phyloP scores from a whole-genome alignment of 2,113 vertebrate genomes.

The Paramisgurnus dabryanus region DNA sequence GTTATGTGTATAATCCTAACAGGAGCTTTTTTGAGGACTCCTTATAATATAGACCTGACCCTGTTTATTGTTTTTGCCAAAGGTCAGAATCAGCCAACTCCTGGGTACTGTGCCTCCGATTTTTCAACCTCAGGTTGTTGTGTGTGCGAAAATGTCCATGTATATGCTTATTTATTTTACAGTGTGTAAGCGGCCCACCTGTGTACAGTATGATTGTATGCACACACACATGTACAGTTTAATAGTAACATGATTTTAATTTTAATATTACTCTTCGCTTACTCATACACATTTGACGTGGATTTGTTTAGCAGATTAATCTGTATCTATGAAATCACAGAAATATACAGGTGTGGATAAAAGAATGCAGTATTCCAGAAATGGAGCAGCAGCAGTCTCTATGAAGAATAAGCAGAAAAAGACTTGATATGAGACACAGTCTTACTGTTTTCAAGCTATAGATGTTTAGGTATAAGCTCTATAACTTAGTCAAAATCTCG shows the following conservation, averaged over 20 bases:
- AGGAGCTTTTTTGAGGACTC: conserved; percentile 49
- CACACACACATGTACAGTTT: too few relatives aligned
- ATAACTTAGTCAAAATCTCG: not conserved
- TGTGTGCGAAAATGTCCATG: conserved; percentile 38
- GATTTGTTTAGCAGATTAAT: not conserved
- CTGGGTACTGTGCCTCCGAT: conserved; percentile 45
- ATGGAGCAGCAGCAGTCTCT: too few relatives aligned
- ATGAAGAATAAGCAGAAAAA: too few relatives aligned
- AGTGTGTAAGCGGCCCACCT: not conserved
- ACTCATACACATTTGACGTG: not conserved
- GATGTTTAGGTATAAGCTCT: not conserved
- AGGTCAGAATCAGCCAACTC: conserved; percentile 58
- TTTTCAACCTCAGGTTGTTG: conserved; percentile 52
- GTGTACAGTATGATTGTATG: not conserved
- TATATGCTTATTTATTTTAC: conserved; percentile 14
- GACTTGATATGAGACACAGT: too few relatives aligned
- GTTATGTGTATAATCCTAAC: conserved; percentile 32
- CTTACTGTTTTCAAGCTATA: too few relatives aligned
- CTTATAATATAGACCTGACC: conserved; percentile 72
- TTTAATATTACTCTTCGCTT: not conserved
- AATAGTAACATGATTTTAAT: not conserved
- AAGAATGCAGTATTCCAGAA: too few relatives aligned
- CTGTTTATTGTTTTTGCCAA: conserved; percentile 62
- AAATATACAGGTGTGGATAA: too few relatives aligned
- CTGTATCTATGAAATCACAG: too few relatives aligned